Evolutionary conservation across 2,888 invertebrate genomes (phyloP).

Genomic region (Agrochola litura): DNA sequence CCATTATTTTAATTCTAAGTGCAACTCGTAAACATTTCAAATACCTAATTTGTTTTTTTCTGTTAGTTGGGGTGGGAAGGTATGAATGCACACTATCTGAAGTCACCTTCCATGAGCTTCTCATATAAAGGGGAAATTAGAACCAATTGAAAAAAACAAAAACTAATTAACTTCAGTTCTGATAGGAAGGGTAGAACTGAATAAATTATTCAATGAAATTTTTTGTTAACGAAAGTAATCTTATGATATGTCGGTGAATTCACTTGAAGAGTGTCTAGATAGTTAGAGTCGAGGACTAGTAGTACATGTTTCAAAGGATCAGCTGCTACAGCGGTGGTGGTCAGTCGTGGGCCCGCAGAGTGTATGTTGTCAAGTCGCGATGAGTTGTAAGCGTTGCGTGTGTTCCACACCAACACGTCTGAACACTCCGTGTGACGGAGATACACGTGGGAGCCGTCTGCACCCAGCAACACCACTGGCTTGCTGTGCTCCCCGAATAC

Average conservation of each 20-base stretch:
- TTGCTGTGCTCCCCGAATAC: constrained; percentile 78
- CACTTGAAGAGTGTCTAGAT: constrained; percentile 90
- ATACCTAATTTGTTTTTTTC: neutral
- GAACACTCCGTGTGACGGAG: constrained; percentile 90
- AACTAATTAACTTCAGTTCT: too few species aligned
- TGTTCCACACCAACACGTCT: constrained; percentile 91
- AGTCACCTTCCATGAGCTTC: neutral
- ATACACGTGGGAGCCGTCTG: constrained; percentile 76
- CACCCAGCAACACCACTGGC: constrained; percentile 78
- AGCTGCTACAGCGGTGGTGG: constrained; percentile 90
- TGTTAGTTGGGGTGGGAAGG: neutral
- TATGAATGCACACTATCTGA: neutral
- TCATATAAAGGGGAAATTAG: neutral
- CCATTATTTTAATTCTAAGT: neutral
- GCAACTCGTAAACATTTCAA: neutral
- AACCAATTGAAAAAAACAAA: neutral
- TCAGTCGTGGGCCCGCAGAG: constrained; percentile 85
- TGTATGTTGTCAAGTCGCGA: constrained; percentile 88
- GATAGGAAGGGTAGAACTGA: neutral
- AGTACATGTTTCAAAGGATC: constrained; percentile 88
- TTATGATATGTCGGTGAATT: constrained; percentile 81
- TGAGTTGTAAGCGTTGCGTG: constrained; percentile 81
- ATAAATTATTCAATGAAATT: neutral
- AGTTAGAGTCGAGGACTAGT: constrained; percentile 91
- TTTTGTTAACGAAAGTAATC: constrained; percentile 76